phyloP scores from a whole-genome alignment of 2,797 vertebrate species.

The Picus viridis region DNA sequence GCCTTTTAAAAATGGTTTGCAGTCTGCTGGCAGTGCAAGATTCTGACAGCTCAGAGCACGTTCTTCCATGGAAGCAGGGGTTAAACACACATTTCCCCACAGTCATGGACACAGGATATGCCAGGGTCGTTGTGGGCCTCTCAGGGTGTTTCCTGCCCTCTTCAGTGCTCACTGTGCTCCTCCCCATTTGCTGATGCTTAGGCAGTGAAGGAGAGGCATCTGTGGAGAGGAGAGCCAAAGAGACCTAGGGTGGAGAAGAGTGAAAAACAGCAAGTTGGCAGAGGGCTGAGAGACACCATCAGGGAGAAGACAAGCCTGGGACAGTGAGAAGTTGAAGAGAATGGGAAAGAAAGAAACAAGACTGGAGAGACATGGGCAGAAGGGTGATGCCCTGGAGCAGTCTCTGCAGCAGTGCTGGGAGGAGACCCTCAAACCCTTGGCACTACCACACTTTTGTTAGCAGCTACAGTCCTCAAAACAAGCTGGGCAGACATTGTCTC shows the following conservation, averaged over 20 bases:
- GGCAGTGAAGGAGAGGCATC: not conserved
- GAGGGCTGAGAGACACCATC: not conserved
- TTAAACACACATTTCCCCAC: not conserved
- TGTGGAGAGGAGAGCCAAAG: not conserved
- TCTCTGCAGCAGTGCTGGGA: not conserved
- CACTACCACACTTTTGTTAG: not conserved
- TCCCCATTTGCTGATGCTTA: not conserved
- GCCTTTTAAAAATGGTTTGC: not conserved
- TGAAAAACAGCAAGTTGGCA: not conserved
- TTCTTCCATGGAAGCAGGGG: not conserved
- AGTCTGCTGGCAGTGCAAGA: not conserved
- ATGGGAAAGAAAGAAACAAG: not conserved
- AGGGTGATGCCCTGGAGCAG: not conserved
- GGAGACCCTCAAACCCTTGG: not conserved
- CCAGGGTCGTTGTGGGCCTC: not conserved
- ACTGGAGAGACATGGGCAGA: not conserved
- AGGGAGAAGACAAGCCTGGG: not conserved
- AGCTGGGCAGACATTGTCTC: rapidly evolving
- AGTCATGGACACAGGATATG: not conserved
- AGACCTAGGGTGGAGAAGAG: not conserved
- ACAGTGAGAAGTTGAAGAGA: not conserved
- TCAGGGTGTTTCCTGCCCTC: not conserved
- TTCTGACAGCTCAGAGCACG: rapidly evolving
- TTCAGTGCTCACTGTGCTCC: not conserved
- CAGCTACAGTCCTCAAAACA: not conserved